Evolutionary conservation across 2,888 invertebrate genomes (phyloP), one percentile per base, ranked within the genome.

Genomic region (Leptogaster cylindrica): DNA sequence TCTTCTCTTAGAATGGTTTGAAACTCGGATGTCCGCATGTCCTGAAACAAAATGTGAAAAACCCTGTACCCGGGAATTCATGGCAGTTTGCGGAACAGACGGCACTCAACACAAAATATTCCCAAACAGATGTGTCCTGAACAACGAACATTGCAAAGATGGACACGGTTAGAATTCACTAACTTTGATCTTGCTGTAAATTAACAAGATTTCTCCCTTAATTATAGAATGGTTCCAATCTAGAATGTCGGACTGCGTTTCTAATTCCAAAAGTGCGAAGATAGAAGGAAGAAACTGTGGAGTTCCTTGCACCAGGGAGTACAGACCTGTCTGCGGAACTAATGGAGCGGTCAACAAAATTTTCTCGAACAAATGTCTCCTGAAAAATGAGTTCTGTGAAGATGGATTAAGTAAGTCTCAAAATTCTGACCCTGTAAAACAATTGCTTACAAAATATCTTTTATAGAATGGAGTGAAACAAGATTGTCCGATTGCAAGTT

Each of bases 201-300:
- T 12, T 44, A 44, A 0, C 16, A 41, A 12, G 2, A 44, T 0
- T 16, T 8, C 23, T 23, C 6, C 2, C 20, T n/a, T 46, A 20
- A 8, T 16, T 58, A 12, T 23, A 58, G 58, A 33, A 58, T 58
- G 58, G 58, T 6, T 16, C 7, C 12, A 58, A 58, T 14, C 12
- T 10, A n/a, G 18, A 7, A 51, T 51, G 51, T 14, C 5, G 2
- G 27, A 25, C 7, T 51, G 51, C 28, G 12, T 51, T 36, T 1
- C 3, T 31, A n/a, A n/a, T n/a, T n/a, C n/a, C n/a, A n/a, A n/a
- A n/a, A n/a, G n/a, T n/a, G n/a, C n/a, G n/a, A 31, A 31, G 10
- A 31, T 31, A 31, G 6, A 6, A 31, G 31, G 31, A 8, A 16
- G 27, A 12, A 10, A 18, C n/a, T 61, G 61, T 23, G 8, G 3